phyloP scores from a whole-genome alignment of 2,113 vertebrate genomes.

The Neodontobutis hainanensis region DNA sequence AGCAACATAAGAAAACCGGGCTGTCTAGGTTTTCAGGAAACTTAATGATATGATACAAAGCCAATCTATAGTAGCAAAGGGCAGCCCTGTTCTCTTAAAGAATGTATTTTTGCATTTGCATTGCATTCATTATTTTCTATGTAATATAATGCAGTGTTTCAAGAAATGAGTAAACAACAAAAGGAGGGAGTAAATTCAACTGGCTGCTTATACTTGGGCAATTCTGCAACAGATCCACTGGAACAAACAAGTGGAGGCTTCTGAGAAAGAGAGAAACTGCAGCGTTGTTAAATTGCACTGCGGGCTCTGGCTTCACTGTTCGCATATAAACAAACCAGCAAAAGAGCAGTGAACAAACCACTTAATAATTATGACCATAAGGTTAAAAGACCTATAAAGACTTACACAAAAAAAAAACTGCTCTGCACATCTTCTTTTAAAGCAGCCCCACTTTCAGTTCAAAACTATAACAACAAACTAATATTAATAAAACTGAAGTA shows the following conservation, averaged over 20 bases:
- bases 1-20: neutral
- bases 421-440: too few species aligned
- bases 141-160: conserved; percentile 10
- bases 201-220: conserved; percentile 26
- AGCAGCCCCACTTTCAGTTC: too few species aligned
- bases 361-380: conserved; percentile 1
- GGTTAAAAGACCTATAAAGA: too few species aligned
- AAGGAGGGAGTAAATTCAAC: conserved; percentile 25
- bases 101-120: conserved; percentile 15
- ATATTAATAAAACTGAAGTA: neutral
- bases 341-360: conserved; percentile 6
- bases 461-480: too few species aligned
- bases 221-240: conserved; percentile 27
- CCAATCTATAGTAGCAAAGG: neutral
- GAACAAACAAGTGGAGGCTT: conserved; percentile 23
- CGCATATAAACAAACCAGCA: conserved; percentile 12
- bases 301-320: conserved; percentile 24
- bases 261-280: conserved; percentile 30
- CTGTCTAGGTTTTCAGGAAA: conserved; percentile 15
- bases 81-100: conserved; percentile 14
- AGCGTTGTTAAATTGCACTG: conserved; percentile 36
- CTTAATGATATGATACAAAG: conserved; percentile 11
- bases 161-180: conserved; percentile 7
- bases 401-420: too few species aligned
- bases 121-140: conserved; percentile 28